A percentile compares a stretch with the other conserved stretches of the same genome.
These are phyloP conservation scores for Tragelaphus eurycerus DNA, from an alignment of 2,797 vertebrate genomes.

Conservation along the genomic window DNA sequence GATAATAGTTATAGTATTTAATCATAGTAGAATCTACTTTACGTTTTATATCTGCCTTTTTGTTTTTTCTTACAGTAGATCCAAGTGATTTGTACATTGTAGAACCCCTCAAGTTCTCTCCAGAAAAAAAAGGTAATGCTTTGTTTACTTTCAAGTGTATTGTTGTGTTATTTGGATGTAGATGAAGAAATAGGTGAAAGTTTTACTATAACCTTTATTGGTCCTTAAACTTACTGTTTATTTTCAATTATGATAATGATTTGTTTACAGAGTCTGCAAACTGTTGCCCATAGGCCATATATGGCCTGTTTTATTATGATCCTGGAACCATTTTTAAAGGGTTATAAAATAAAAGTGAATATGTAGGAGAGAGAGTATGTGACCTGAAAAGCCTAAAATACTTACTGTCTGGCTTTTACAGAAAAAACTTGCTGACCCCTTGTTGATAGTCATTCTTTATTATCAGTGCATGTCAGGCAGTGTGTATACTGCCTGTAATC, in stretches of 20 bases:
- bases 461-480: neutral
- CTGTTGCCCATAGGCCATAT: neutral
- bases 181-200: constrained; percentile 11
- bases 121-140: constrained; percentile 98
- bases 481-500: neutral
- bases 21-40: constrained; percentile 4
- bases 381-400: neutral
- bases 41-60: constrained; percentile 82
- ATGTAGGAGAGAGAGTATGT: neutral
- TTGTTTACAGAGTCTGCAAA: neutral
- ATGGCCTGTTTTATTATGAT: neutral
- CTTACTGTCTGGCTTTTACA: neutral
- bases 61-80: constrained; percentile 90
- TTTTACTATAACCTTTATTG: neutral
- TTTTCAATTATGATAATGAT: neutral
- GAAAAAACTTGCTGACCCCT: neutral
- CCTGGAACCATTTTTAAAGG: neutral
- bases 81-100: constrained; percentile 99
- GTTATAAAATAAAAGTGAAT: constrained; percentile 17
- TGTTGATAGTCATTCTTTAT: neutral
- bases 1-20: neutral
- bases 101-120: constrained; percentile 98
- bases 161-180: neutral
- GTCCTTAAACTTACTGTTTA: neutral
- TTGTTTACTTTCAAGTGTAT: constrained; percentile 70